These are phyloP conservation scores for Brachystomella parvula DNA, from an alignment of 1,140 invertebrate species.

Conservation along the genomic window DNA sequence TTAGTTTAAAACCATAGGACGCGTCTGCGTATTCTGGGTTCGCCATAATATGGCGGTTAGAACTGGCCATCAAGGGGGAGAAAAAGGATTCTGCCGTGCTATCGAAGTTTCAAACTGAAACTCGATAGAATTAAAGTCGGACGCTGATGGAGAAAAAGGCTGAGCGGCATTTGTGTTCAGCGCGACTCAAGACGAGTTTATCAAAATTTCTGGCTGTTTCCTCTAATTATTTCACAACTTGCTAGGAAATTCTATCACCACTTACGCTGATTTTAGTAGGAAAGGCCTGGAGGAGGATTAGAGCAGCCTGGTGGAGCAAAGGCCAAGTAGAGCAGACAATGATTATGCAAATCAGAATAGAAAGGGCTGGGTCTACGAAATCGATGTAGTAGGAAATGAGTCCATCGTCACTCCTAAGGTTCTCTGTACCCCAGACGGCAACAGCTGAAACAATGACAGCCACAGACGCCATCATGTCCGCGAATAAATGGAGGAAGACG, in stretches of 20 bases:
- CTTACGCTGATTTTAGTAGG: constrained; percentile 66
- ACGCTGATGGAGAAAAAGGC: too few relatives aligned
- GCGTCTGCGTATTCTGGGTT: too few relatives aligned
- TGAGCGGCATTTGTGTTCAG: too few relatives aligned
- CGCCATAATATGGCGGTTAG: too few relatives aligned
- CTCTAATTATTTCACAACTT: too few relatives aligned
- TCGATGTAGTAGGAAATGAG: constrained; percentile 55
- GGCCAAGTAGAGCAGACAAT: constrained; percentile 79
- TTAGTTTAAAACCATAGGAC: background rate
- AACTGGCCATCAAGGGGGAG: too few relatives aligned
- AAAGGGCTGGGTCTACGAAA: constrained; percentile 90
- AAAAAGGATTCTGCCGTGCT: too few relatives aligned
- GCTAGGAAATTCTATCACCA: background rate
- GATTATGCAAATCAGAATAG: constrained; percentile 67
- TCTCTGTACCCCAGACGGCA: constrained; percentile 10
- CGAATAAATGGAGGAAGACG: constrained; percentile 93
- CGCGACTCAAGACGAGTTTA: too few relatives aligned
- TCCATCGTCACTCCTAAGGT: background rate
- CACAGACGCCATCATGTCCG: constrained; percentile 84
- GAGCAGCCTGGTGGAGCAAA: constrained; percentile 71
- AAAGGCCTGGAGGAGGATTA: constrained; percentile 84
- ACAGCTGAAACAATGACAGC: constrained; percentile 86
- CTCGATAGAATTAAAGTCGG: too few relatives aligned
- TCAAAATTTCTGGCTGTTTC: too few relatives aligned
- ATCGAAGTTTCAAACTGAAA: too few relatives aligned